Base-by-base conservation (phyloP, 2,888 invertebrate genomes). In the Philereme vetulata region DNA sequence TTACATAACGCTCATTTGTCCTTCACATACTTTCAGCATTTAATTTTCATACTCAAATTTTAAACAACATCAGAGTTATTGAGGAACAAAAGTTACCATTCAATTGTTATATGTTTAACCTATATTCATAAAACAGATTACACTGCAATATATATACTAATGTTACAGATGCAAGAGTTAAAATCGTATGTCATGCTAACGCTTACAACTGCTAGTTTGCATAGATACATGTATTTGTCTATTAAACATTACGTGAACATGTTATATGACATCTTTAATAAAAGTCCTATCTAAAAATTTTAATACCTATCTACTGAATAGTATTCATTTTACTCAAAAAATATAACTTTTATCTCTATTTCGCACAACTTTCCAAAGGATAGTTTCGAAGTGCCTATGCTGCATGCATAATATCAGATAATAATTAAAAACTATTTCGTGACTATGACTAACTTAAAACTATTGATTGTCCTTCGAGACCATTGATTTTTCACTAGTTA, bases 231-330 rank as follows among this genome's bases (percentile, higher is more conserved):
- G 57, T 62, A 51, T 62, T 57, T 55, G n/a, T 55, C 51, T 59
- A 58, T 48, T 58, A 58, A 58, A 51, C 44, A 55, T 54, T 51
- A 62, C 51, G 33, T 52, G 45, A 62, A 57, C 54, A 62, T 47
- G 47, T 47, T 53, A 50, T 51, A 62, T 47, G 35, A 55, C 58
- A 55, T 44, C 2, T 51, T 58, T 46, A 62, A 54, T 54, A 59
- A 62, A 56, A 62, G 11, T 42, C 51, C 58, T 62, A 62, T 62
- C 51, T 58, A 58, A 58, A 57, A 62, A 58, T 58, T 62, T 62
- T 55, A 62, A 58, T 62, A 62, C 57, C 62, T 62, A 58, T 58
- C 54, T 62, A 62, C 49, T 43, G 51, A 60, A 60, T 50, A 59
- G 45, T 59, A 50, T 48, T 59, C 43, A 51, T 38, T 32, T n/a